A percentile compares a stretch with the other conserved stretches of the same genome.
phyloP scores from a whole-genome alignment of 2,888 invertebrate species.

The Seira musarum region DNA sequence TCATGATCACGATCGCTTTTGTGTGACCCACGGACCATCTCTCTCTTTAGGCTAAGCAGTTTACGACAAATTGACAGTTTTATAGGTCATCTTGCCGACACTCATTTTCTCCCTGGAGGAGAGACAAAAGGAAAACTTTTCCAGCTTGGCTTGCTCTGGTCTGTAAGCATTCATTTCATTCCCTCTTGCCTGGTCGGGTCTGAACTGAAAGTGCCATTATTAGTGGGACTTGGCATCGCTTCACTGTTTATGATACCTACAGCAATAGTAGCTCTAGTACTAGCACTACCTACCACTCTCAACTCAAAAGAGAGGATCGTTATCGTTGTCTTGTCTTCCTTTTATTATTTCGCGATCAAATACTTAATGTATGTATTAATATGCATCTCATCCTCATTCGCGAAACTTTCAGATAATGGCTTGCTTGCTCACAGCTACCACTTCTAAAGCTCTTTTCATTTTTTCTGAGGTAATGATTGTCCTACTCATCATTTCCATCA shows the following conservation, averaged over 20 bases:
- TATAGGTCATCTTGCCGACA: slow-evolving; percentile 49
- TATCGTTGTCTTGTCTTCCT: neutral
- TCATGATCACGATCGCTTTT: neutral
- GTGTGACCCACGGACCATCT: slow-evolving; percentile 42
- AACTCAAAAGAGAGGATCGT: neutral
- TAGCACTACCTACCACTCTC: neutral
- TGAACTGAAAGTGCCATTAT: neutral
- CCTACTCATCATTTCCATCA: neutral
- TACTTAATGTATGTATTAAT: neutral
- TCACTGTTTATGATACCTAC: too few species aligned
- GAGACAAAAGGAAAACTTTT: neutral
- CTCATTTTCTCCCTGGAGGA: slow-evolving; percentile 21
- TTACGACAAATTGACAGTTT: slow-evolving; percentile 58
- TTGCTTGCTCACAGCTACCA: neutral
- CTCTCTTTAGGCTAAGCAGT: slow-evolving; percentile 47
- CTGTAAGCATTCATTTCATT: too few species aligned
- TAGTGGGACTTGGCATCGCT: neutral
- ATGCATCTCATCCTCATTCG: too few species aligned
- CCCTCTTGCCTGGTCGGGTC: too few species aligned
- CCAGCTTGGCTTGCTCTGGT: neutral
- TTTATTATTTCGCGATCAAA: neutral
- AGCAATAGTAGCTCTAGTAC: too few species aligned
- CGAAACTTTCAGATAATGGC: too few species aligned
- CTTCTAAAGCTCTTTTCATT: neutral
- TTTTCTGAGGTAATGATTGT: neutral